Evolutionary conservation across 2,888 invertebrate species (phyloP).

Genomic region (Coelopa pilipes): DNA sequence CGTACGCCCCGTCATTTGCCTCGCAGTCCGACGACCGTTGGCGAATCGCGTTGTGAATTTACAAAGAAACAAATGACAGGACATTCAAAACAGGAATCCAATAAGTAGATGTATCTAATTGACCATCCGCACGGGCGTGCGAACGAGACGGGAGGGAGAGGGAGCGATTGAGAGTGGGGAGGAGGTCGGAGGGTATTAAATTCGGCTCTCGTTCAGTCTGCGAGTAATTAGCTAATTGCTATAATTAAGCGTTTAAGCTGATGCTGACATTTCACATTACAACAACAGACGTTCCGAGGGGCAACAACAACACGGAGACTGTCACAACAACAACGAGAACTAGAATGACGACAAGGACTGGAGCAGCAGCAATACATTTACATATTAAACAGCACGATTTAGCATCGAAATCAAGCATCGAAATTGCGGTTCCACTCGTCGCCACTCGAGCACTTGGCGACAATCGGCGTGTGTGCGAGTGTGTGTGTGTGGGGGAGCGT

Average conservation of each 20-base stretch:
- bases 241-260: slow-evolving; percentile 58
- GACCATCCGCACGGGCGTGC: slow-evolving; percentile 28
- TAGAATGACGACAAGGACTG: slow-evolving; percentile 1
- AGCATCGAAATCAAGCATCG: slow-evolving; percentile 23
- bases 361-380: slow-evolving; percentile 13
- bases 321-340: neutral
- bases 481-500: too few relatives aligned
- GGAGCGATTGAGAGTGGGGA: too few relatives aligned
- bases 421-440: slow-evolving; percentile 20
- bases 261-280: slow-evolving; percentile 41
- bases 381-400: slow-evolving; percentile 18
- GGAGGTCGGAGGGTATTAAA: slow-evolving; percentile 1
- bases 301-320: neutral
- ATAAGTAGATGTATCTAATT: neutral
- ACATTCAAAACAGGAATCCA: too few relatives aligned
- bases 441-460: neutral
- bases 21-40: too few relatives aligned
- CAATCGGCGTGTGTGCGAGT: neutral
- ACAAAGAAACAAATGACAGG: too few relatives aligned
- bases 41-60: too few relatives aligned
- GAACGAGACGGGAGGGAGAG: neutral
- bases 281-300: neutral
- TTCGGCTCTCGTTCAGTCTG: slow-evolving; percentile 19
- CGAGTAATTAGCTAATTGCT: slow-evolving; percentile 59
- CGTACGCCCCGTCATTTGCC: too few relatives aligned